These are phyloP conservation scores for Cancer borealis DNA, from an alignment of 2,888 invertebrate species.

Conservation along the genomic window DNA sequence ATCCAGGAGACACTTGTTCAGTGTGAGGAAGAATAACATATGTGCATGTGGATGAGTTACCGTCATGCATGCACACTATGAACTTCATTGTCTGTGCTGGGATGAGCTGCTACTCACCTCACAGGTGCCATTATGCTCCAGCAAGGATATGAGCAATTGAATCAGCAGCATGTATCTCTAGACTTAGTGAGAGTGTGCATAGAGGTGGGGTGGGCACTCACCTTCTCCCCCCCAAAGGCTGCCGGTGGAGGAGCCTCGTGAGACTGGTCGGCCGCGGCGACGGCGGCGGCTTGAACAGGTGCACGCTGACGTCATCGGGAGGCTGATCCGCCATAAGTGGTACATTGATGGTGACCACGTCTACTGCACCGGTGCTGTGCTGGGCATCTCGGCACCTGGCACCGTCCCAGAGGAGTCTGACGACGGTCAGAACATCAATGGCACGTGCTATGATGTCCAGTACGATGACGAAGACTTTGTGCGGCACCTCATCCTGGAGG, in stretches of 20 bases:
- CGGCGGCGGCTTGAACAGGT: slow-evolving; percentile 75
- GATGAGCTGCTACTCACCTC: neutral
- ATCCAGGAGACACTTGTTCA: neutral
- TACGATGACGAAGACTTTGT: slow-evolving; percentile 77
- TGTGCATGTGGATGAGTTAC: neutral
- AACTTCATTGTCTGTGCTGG: neutral
- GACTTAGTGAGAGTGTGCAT: neutral
- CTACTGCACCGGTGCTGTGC: slow-evolving; percentile 74
- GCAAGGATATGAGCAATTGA: neutral
- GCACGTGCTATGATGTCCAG: slow-evolving; percentile 76
- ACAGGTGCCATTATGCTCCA: neutral
- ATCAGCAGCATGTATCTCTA: neutral
- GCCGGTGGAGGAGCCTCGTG: slow-evolving; percentile 70
- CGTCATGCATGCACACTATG: neutral
- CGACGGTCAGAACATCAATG: slow-evolving; percentile 69
- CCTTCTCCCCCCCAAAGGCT: slow-evolving; percentile 58
- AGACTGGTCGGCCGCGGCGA: slow-evolving; percentile 73
- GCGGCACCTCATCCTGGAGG: slow-evolving; percentile 75
- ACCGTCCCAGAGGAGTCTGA: slow-evolving; percentile 76
- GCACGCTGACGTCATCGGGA: slow-evolving; percentile 73
- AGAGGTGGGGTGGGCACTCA: neutral
- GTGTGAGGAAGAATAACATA: neutral
- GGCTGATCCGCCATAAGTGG: slow-evolving; percentile 76
- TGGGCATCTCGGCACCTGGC: slow-evolving; percentile 77
- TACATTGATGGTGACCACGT: slow-evolving; percentile 76